Conservation (phyloP, 1,140 invertebrate genomes). For the Samia ricini region DNA sequence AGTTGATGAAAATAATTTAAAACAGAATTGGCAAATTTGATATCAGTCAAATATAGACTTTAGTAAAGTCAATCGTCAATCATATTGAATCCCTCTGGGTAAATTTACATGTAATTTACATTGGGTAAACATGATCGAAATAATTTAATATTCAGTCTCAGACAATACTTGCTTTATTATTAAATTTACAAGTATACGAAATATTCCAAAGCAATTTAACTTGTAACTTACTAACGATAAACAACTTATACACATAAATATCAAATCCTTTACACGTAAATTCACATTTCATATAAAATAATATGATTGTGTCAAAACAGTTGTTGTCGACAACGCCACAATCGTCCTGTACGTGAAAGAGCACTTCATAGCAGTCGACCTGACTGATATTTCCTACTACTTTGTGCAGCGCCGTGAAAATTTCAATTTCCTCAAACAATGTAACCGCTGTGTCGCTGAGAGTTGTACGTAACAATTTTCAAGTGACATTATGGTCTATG, state of each 20-base stretch:
- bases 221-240: background rate
- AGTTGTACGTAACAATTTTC: conserved; percentile 4
- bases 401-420: conserved; percentile 26
- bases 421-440: conserved; percentile 33
- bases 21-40: too few species aligned
- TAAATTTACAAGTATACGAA: too few species aligned
- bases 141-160: too few species aligned
- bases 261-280: background rate
- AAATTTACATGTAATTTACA: too few species aligned
- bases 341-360: conserved; percentile 6
- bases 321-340: background rate
- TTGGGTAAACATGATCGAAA: too few species aligned
- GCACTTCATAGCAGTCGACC: conserved; percentile 14
- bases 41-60: too few species aligned
- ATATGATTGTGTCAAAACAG: conserved; percentile 1
- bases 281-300: background rate
- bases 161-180: too few species aligned
- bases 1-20: too few species aligned
- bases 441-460: conserved; percentile 14
- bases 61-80: too few species aligned
- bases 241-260: background rate
- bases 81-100: too few species aligned
- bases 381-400: conserved; percentile 25
- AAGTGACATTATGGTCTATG: background rate
- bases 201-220: background rate